Conservation (phyloP, 2,113 vertebrate genomes). For the Ictalurus punctatus region DNA sequence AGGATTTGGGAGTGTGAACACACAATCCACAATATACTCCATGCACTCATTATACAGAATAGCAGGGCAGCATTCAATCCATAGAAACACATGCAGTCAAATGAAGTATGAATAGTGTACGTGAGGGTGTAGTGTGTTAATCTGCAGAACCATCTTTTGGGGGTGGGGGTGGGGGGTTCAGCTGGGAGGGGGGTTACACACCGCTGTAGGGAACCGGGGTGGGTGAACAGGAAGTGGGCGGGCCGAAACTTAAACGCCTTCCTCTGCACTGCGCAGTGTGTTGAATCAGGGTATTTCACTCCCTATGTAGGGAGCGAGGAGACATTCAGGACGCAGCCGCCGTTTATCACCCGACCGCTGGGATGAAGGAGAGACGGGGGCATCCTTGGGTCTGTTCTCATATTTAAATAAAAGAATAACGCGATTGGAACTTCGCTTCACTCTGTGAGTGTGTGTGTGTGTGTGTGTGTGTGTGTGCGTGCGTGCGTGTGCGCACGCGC, state of each 20-base stretch:
- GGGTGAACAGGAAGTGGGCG: conserved; percentile 6
- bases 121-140: not conserved
- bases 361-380: conserved; percentile 69
- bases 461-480: not conserved
- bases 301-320: not conserved
- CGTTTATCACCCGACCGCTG: conserved; percentile 64
- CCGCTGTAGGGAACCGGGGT: not conserved
- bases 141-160: not conserved
- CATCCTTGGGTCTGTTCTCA: conserved; percentile 48
- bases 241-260: not conserved
- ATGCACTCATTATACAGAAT: too few species aligned
- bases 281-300: not conserved
- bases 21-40: too few species aligned
- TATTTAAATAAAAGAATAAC: not conserved
- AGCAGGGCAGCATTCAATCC: too few species aligned
- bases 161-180: not conserved
- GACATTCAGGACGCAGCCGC: conserved; percentile 44
- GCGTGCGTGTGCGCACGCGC: too few species aligned
- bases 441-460: not conserved
- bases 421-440: not conserved
- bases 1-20: too few species aligned
- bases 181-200: not conserved
- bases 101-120: not conserved
- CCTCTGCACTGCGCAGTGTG: conserved; percentile 21
- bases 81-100: not conserved